Conservation (phyloP, 2,113 vertebrate species). For the Callionymus lyra region DNA sequence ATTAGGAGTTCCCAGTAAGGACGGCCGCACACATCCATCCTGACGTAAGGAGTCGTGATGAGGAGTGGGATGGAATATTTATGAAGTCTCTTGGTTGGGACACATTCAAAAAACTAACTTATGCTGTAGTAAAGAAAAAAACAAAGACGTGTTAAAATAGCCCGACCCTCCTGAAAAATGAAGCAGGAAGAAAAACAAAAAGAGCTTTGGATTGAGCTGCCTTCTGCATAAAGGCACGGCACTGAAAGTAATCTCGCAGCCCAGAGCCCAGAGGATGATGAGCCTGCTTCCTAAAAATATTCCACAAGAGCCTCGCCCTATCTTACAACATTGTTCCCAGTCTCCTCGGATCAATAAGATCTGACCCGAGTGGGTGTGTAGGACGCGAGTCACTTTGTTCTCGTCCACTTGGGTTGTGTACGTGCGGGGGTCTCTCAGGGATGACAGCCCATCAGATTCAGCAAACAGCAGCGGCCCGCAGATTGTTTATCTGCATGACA, state of each 20-base stretch:
- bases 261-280: constrained; percentile 28
- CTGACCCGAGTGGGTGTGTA: constrained; percentile 40
- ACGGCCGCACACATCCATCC: no score
- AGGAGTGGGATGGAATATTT: not conserved
- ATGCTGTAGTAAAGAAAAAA: constrained; percentile 6
- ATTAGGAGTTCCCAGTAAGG: no score
- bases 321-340: constrained; percentile 44
- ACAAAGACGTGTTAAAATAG: constrained; percentile 28
- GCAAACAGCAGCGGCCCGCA: constrained; percentile 25
- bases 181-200: constrained; percentile 19
- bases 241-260: constrained; percentile 25
- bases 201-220: constrained; percentile 29
- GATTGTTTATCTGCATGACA: constrained; percentile 50
- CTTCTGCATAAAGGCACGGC: constrained; percentile 12
- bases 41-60: constrained; percentile 4
- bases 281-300: constrained; percentile 48
- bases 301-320: constrained; percentile 44
- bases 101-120: constrained; percentile 10
- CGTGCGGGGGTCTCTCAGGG: constrained; percentile 23
- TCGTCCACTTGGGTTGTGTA: constrained; percentile 38
- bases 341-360: constrained; percentile 35
- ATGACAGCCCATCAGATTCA: constrained; percentile 40
- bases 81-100: constrained; percentile 4
- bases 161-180: constrained; percentile 12
- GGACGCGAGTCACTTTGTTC: constrained; percentile 29